A percentile compares a stretch with the other conserved stretches of the same genome.
These are phyloP conservation scores for Cetoscarus ocellatus DNA, from an alignment of 2,797 vertebrate genomes.

Conservation along the genomic window DNA sequence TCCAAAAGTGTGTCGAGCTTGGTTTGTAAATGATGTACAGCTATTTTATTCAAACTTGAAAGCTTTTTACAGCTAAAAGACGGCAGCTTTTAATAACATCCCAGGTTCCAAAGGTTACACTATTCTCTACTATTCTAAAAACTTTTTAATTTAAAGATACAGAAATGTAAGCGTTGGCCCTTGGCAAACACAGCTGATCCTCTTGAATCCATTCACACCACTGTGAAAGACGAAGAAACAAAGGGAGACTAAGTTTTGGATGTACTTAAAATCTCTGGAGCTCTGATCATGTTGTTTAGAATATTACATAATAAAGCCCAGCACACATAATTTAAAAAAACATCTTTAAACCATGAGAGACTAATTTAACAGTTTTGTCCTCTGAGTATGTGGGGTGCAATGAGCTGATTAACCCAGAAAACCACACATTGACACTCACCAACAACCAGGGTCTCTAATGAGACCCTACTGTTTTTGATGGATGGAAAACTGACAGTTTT, in stretches of 20 bases:
- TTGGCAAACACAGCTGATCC: conserved; percentile 19
- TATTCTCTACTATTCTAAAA: neutral
- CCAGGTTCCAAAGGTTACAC: conserved; percentile 1
- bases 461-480: too few relatives aligned
- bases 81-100: conserved; percentile 22
- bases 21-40: conserved; percentile 35
- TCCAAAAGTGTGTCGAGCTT: conserved; percentile 43
- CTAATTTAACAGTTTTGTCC: too few relatives aligned
- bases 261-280: too few relatives aligned
- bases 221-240: conserved; percentile 7
- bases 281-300: too few relatives aligned
- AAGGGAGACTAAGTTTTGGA: neutral
- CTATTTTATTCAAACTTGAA: conserved; percentile 17
- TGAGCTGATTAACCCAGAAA: too few relatives aligned
- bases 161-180: conserved; percentile 5
- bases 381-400: too few relatives aligned
- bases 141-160: conserved; percentile 12
- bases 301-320: too few relatives aligned
- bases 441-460: too few relatives aligned
- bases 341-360: too few relatives aligned
- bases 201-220: neutral
- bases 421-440: too few relatives aligned
- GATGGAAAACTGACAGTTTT: too few relatives aligned
- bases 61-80: conserved; percentile 18
- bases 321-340: too few relatives aligned